phyloP scores from a whole-genome alignment of 1,140 invertebrate species.

The Homalodisca vitripennis region DNA sequence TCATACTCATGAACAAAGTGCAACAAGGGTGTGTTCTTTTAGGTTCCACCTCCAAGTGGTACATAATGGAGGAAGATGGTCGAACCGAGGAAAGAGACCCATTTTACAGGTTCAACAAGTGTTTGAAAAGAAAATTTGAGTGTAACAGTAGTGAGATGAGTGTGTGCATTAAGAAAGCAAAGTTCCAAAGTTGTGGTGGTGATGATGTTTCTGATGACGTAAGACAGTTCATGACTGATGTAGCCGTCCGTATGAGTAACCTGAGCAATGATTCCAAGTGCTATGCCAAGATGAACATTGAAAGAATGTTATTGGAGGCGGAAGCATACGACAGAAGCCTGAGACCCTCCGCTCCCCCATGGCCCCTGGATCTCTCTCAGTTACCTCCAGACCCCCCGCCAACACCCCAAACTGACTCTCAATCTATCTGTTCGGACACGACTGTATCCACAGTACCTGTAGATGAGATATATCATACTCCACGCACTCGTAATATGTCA shows the following conservation, averaged over 20 bases:
- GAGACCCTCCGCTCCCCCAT: neutral
- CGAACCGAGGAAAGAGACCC: neutral
- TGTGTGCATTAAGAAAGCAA: too few relatives aligned
- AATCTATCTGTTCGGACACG: neutral
- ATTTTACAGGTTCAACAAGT: too few relatives aligned
- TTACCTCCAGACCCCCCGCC: neutral
- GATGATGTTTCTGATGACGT: neutral
- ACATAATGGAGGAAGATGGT: neutral
- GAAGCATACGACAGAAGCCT: neutral
- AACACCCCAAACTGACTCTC: too few relatives aligned
- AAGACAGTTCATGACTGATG: neutral
- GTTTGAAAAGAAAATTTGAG: neutral
- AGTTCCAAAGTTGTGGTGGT: too few relatives aligned
- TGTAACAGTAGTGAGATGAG: too few relatives aligned
- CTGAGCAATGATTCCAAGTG: conserved; percentile 9
- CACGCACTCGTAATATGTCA: neutral
- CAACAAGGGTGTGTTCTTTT: conserved; percentile 4
- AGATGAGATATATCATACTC: neutral
- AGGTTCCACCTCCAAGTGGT: conserved; percentile 2
- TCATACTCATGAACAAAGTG: too few relatives aligned
- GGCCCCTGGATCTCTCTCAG: neutral
- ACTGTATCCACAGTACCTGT: neutral
- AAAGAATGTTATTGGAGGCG: conserved; percentile 7
- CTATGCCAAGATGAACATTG: conserved; percentile 5
- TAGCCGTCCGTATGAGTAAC: neutral